Percentiles rank a stretch among this genome's conserved stretches.
These are phyloP conservation scores for Diachrysia chrysitis DNA, from an alignment of 2,888 invertebrate genomes.

Conservation along the genomic window DNA sequence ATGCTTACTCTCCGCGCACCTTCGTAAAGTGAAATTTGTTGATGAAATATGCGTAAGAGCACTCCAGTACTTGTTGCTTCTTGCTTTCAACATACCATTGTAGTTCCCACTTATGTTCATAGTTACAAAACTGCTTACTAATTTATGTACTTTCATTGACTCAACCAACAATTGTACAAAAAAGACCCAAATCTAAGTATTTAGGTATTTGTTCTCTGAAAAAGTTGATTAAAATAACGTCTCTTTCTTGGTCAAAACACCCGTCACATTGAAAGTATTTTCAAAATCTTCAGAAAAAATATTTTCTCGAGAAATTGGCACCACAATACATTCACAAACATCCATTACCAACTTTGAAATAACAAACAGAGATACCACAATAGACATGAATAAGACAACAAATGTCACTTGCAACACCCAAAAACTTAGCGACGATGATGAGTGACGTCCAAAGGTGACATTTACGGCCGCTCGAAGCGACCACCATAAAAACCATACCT, in stretches of 20 bases:
- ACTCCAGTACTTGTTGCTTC: conserved; percentile 5
- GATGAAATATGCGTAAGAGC: conserved; percentile 7
- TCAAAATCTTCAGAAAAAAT: background rate
- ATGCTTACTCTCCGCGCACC: background rate
- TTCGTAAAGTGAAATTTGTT: background rate
- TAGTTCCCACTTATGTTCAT: background rate
- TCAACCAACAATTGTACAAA: background rate
- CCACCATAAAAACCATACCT: conserved; percentile 53
- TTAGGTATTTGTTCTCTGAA: no score
- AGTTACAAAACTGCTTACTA: background rate
- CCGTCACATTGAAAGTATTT: background rate
- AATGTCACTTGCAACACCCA: conserved; percentile 45
- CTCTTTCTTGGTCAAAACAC: background rate
- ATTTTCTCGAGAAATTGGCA: background rate
- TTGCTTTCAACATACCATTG: background rate
- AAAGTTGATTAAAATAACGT: no score
- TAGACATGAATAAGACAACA: conserved; percentile 55
- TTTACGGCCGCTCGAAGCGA: conserved; percentile 49
- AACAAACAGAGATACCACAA: conserved; percentile 33
- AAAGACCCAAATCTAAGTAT: no score
- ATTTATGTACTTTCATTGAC: background rate
- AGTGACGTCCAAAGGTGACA: conserved; percentile 54
- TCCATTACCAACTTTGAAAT: conserved; percentile 8
- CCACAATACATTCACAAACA: background rate
- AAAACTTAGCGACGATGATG: conserved; percentile 47